Base-by-base conservation (phyloP, 1,140 invertebrate species). In the Leptestheria dahalacensis region DNA sequence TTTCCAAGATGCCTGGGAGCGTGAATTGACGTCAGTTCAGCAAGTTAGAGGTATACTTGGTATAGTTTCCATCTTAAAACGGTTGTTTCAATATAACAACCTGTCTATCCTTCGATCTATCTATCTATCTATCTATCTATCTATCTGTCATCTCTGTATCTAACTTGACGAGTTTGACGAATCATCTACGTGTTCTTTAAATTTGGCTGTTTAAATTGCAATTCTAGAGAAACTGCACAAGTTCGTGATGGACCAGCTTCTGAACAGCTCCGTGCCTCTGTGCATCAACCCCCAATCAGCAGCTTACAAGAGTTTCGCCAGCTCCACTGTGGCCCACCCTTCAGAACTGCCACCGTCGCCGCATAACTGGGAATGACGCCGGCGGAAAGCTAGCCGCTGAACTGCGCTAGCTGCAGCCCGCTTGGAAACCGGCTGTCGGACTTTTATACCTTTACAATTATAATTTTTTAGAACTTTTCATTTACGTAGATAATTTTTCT, bases 201-300 rank as follows among this genome's bases (percentile, higher is more conserved):
- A n/a, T n/a, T n/a, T n/a, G 33, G 6, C 33, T 6, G 15, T 41
- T 76, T 64, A 79, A 82, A 58, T 85, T n/a, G n/a, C n/a, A n/a
- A n/a, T n/a, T n/a, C n/a, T n/a, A 92, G 93, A 97, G 80, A 88
- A 93, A 79, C 88, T 99, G 78, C 91, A 97, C 79, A 93, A 92
- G 78, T 97, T 97, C 77, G 96, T 98, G 73, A 84, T 88, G 65
- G 92, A 97, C 73, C 91, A 95, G 73, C 81, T 96, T 70, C 88
- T 87, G 66, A 71, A 74, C 59, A 87, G 86, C 69, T 82, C 91
- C 61, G 91, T 98, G 61, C 95, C 96, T 65, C 79, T 99, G 57
- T 98, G 94, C 79, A 97, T 99, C 77, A 99, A 99, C 79, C 96
- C 94, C 63, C 91, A 96, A 77, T 97, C 93, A 66, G 92, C 94